Base-by-base conservation (phyloP, 2,797 vertebrate species). In the Bovichtus variegatus region DNA sequence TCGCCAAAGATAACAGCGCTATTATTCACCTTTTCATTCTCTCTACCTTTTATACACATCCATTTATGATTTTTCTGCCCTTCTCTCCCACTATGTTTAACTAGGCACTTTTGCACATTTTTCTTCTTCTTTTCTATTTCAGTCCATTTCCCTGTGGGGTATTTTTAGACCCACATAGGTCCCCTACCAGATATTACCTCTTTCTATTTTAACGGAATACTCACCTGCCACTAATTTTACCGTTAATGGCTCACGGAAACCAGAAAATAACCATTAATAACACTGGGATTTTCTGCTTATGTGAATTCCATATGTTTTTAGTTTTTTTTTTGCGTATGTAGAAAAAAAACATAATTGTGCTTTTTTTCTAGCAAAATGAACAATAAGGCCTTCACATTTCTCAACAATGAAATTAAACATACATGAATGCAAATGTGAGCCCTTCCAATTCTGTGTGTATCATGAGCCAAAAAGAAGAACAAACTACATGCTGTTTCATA, bases 41-140 rank as follows among this genome's bases (percentile, higher is more conserved):
- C 62, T 41, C 25, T 63, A 44, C 66, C 82, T 84, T 85, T 85
- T 40, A 84, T 51, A 79, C 44, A 9, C 59, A 76, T 69, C 83
- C 75, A 90, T 82, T 84, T 84, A 69, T 46, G 16, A 44, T 71
- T 72, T 76, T 57, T 65, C 59, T 4, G 25, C 1, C 11, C 71
- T 58, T 76, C 71, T 66, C 41, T 67, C 18, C 67, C 95, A 96
- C 92, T 91, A 92, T 93, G 93, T 97, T 83, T 64, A 38, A 77
- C 62, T 34, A 4, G 5, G 71, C 69, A 73, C 72, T 68, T 81
- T 76, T 66, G 19, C 74, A 70, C 76, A 74, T 81, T 70, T 87
- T 80, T 60, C 50, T 71, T 51, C 51, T 66, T 64, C 58, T 82
- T 87, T 83, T 86, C 73, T 81, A 9, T 97, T 96, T 94, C 96